Evolutionary conservation across 2,113 vertebrate species (phyloP).

Genomic region (Eolophus roseicapilla): DNA sequence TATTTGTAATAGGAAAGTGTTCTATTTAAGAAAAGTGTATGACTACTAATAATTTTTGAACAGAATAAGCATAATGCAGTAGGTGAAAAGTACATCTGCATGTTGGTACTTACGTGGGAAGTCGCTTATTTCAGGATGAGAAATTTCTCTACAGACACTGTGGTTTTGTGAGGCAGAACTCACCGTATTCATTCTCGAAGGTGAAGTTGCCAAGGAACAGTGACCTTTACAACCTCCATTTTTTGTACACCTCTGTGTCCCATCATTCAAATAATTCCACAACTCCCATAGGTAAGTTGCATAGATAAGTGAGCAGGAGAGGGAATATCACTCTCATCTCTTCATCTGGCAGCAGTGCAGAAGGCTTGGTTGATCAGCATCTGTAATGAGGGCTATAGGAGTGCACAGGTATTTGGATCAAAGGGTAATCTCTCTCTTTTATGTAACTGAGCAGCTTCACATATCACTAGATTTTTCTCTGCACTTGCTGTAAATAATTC

Average conservation of each 20-base stretch:
- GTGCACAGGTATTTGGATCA: conserved; percentile 41
- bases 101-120: neutral
- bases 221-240: neutral
- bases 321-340: neutral
- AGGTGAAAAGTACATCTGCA: neutral
- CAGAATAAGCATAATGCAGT: neutral
- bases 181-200: neutral
- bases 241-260: neutral
- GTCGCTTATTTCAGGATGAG: neutral
- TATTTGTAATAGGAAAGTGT: neutral
- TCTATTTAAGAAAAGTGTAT: neutral
- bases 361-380: neutral
- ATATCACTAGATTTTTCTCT: conserved; percentile 32
- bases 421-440: conserved; percentile 54
- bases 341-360: neutral
- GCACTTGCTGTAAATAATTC: conserved; percentile 48
- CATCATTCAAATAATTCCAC: neutral
- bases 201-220: neutral
- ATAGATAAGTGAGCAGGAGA: neutral
- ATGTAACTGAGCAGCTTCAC: conserved; percentile 33
- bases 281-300: neutral
- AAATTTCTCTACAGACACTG: neutral
- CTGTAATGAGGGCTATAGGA: conserved; percentile 27
- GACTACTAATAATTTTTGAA: neutral
- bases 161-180: neutral